Evolutionary conservation across 2,888 invertebrate species (phyloP).

Genomic region (Phymatocera aterrima): DNA sequence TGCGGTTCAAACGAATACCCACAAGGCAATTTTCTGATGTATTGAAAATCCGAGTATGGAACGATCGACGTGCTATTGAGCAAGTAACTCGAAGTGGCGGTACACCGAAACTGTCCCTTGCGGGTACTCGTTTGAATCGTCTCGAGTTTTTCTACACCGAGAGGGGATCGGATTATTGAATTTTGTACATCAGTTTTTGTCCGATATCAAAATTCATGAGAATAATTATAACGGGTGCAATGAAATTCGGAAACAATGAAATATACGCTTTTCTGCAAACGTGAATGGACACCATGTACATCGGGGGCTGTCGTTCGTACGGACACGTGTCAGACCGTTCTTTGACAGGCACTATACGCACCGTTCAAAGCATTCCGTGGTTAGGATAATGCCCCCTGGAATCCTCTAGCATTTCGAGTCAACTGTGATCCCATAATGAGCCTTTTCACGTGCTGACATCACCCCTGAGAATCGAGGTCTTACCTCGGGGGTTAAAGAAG

Average conservation of each 20-base stretch:
- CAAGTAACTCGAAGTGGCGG: too few species aligned
- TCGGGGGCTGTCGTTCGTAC: not conserved
- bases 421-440: constrained; percentile 10
- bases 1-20: constrained; percentile 8
- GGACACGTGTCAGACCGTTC: constrained; percentile 6
- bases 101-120: not conserved
- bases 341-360: not conserved
- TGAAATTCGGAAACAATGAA: not conserved
- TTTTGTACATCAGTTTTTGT: not conserved
- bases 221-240: not conserved
- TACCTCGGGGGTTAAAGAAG: not conserved
- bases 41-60: not conserved
- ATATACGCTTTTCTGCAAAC: not conserved
- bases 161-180: not conserved
- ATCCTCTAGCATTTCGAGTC: constrained; percentile 17
- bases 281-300: not conserved
- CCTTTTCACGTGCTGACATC: not conserved
- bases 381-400: constrained; percentile 1
- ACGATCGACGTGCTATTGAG: not conserved
- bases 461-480: not conserved
- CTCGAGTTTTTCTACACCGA: not conserved
- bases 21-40: not conserved
- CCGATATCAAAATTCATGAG: not conserved
- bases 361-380: constrained; percentile 32
- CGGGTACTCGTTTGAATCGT: constrained; percentile 7